A percentile compares a stretch with the other conserved stretches of the same genome.
Evolutionary conservation across 37 sponge, comb jelly and placozoan species (phyloP).

Genomic region (Dysidea cf. avara): DNA sequence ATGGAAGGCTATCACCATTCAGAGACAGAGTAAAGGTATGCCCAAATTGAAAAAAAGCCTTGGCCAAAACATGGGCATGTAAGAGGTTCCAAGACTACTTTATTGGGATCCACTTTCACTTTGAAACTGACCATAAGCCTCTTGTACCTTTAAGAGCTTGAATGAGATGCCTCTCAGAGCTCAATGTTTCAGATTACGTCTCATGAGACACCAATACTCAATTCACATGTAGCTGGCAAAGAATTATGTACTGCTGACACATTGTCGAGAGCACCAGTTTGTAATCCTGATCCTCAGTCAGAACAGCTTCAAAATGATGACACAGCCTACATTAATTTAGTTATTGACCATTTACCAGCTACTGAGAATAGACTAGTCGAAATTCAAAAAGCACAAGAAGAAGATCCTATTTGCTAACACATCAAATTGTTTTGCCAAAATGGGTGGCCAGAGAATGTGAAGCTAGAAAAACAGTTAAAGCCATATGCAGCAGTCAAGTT

Average conservation of each 20-base stretch:
- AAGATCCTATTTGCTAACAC: too few relatives aligned
- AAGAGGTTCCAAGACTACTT: slow-evolving; percentile 21
- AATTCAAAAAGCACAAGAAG: background rate
- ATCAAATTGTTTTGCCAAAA: too few relatives aligned
- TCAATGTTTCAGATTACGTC: slow-evolving; percentile 47
- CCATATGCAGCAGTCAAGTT: background rate
- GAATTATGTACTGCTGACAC: too few relatives aligned
- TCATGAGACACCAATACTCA: slow-evolving; percentile 47
- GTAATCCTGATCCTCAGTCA: background rate
- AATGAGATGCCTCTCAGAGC: slow-evolving; percentile 40
- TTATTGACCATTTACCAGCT: slow-evolving; percentile 2
- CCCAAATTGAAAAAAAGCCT: slow-evolving; percentile 58
- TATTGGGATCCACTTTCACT: slow-evolving; percentile 38
- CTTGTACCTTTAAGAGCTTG: slow-evolving; percentile 42
- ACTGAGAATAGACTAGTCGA: slow-evolving; percentile 3
- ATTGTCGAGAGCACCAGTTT: slow-evolving; percentile 40
- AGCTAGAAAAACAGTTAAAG: too few relatives aligned
- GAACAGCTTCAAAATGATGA: background rate
- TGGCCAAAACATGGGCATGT: slow-evolving; percentile 44
- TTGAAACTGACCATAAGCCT: slow-evolving; percentile 67
- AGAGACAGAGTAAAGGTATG: slow-evolving; percentile 31
- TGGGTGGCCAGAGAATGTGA: too few relatives aligned
- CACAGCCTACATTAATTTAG: background rate
- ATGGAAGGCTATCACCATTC: slow-evolving; percentile 1
- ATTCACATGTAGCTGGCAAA: slow-evolving; percentile 57